Percentiles rank a stretch among this genome's conserved stretches.
Conservation (phyloP, 1,140 invertebrate species). For the Telenomus remus region DNA sequence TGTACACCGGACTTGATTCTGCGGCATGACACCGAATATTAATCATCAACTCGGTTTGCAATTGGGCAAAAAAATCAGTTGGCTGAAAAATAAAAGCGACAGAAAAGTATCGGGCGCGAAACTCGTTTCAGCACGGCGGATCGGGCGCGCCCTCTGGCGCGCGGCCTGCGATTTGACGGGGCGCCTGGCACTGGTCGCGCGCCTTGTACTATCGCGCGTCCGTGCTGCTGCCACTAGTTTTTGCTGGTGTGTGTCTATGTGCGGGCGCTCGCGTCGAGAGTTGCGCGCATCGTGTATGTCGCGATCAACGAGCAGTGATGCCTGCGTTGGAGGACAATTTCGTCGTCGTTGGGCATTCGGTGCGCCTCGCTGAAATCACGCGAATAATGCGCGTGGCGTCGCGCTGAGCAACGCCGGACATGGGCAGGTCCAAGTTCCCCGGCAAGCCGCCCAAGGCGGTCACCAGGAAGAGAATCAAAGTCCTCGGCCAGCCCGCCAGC, state of each 20-base stretch:
- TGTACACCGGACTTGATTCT: too few species aligned
- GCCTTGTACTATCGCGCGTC: not conserved
- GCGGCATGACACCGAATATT: too few species aligned
- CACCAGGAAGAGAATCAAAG: slow-evolving; percentile 87
- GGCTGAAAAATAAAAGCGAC: too few species aligned
- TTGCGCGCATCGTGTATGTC: slow-evolving; percentile 31
- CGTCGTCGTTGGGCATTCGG: slow-evolving; percentile 58
- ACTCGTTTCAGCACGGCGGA: too few species aligned
- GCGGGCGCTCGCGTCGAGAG: slow-evolving; percentile 21
- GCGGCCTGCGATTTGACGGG: too few species aligned
- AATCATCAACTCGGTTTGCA: too few species aligned
- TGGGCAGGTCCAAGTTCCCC: slow-evolving; percentile 85
- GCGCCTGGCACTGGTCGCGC: not conserved
- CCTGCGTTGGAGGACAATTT: slow-evolving; percentile 25
- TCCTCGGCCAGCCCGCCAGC: slow-evolving; percentile 78
- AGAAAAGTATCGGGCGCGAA: too few species aligned
- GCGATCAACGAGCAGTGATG: slow-evolving; percentile 24
- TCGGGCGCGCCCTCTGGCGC: too few species aligned
- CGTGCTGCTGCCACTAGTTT: slow-evolving; percentile 2
- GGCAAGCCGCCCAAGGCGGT: slow-evolving; percentile 89
- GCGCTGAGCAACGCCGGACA: slow-evolving; percentile 72
- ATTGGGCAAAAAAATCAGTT: too few species aligned
- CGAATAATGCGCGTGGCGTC: slow-evolving; percentile 69
- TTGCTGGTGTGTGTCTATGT: not conserved
- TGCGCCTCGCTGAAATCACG: slow-evolving; percentile 62